These are phyloP conservation scores for Ammodytes marinus DNA, from an alignment of 2,113 vertebrate genomes.

Conservation along the genomic window DNA sequence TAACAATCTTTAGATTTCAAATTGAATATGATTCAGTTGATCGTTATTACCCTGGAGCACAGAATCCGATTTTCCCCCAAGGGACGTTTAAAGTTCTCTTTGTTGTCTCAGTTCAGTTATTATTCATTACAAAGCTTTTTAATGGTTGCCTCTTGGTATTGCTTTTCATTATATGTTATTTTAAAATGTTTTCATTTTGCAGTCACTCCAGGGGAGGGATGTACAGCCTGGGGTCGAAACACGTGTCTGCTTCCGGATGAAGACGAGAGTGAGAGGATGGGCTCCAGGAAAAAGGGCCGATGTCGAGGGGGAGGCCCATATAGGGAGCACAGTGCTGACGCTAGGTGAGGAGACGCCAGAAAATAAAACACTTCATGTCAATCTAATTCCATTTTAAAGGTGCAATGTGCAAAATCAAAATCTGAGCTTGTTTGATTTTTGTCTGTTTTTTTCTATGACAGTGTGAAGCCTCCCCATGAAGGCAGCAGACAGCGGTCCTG, in stretches of 20 bases:
- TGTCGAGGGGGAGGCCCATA: constrained; percentile 86
- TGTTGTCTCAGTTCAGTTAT: not conserved
- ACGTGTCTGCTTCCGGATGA: constrained; percentile 88
- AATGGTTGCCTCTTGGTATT: not conserved
- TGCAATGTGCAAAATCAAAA: not conserved
- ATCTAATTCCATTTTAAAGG: too few species aligned
- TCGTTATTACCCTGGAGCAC: not conserved
- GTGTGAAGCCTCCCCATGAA: constrained; percentile 90
- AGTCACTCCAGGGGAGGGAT: constrained; percentile 93
- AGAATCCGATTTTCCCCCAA: not conserved
- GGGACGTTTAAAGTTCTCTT: not conserved
- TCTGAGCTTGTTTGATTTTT: not conserved
- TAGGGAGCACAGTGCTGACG: constrained; percentile 89
- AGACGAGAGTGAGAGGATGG: constrained; percentile 89
- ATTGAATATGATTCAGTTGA: too few species aligned
- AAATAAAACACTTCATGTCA: not conserved
- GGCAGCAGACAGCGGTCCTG: constrained; percentile 94
- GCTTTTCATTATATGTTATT: not conserved
- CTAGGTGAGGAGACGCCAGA: constrained; percentile 83
- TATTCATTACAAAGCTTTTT: not conserved
- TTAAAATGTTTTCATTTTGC: constrained; percentile 26
- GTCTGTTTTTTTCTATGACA: constrained; percentile 57
- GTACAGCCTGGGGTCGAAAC: constrained; percentile 88
- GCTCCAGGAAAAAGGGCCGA: constrained; percentile 92
- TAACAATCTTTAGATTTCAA: not conserved